Evolutionary conservation across 2,888 invertebrate species (phyloP).

Genomic region (Phortica okadai): DNA sequence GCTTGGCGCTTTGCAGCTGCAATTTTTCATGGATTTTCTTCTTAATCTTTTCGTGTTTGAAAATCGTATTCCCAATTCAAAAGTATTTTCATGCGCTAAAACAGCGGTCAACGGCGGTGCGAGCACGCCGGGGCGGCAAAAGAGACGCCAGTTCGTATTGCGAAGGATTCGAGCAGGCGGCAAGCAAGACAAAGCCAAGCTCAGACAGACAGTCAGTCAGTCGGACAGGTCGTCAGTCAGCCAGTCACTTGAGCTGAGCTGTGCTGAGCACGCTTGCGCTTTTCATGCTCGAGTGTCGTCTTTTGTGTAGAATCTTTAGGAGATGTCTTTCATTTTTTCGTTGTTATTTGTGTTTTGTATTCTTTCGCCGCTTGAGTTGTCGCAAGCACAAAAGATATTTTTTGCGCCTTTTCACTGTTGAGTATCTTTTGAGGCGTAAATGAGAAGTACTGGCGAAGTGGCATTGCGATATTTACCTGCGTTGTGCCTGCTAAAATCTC

Average conservation of each 20-base stretch:
- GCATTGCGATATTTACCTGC: constrained; percentile 12
- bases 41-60: neutral
- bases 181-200: constrained; percentile 53
- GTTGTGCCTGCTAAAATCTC: neutral
- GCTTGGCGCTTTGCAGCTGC: constrained; percentile 29
- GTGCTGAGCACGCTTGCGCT: constrained; percentile 22
- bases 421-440: constrained; percentile 24
- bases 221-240: constrained; percentile 1
- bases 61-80: constrained; percentile 49
- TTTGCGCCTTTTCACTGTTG: constrained; percentile 6
- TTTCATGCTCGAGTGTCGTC: constrained; percentile 31
- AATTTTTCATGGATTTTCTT: neutral
- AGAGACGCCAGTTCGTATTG: constrained; percentile 30
- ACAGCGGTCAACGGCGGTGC: constrained; percentile 46
- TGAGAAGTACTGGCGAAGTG: constrained; percentile 23
- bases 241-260: neutral
- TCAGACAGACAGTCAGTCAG: neutral
- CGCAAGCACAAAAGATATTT: constrained; percentile 25
- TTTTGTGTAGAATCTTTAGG: constrained; percentile 15
- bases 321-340: neutral
- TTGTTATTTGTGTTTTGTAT: neutral
- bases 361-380: constrained; percentile 1
- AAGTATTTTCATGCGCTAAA: constrained; percentile 61
- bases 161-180: neutral
- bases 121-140: constrained; percentile 5